Percentiles rank a stretch among this genome's conserved stretches.
Conservation (phyloP, 2,113 vertebrate genomes). For the Andinoacara biseriatus region DNA sequence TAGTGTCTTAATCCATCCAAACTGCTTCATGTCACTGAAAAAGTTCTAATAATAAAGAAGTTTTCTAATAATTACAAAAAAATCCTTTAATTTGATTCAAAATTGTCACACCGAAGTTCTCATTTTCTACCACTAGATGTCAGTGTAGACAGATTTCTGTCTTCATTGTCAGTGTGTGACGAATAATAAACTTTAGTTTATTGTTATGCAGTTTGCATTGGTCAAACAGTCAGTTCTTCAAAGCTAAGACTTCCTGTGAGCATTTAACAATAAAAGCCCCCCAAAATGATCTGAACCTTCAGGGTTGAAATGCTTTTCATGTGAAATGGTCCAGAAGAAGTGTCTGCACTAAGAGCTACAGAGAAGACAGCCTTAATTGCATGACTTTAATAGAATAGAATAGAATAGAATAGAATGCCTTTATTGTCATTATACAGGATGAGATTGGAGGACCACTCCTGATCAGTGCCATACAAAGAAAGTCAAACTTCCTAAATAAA, state of each 20-base stretch:
- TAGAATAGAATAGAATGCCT: too few species aligned
- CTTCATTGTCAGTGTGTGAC: neutral
- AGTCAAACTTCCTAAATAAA: too few species aligned
- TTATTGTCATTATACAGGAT: too few species aligned
- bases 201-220: neutral
- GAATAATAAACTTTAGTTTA: neutral
- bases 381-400: too few species aligned
- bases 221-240: neutral
- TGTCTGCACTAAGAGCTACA: neutral
- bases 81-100: neutral
- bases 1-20: neutral
- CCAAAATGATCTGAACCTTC: neutral
- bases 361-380: neutral
- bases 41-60: neutral
- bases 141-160: neutral
- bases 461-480: too few species aligned
- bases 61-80: neutral
- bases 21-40: neutral
- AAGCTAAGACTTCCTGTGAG: neutral
- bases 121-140: neutral
- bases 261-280: neutral
- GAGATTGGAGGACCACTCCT: too few species aligned
- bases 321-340: neutral
- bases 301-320: neutral
- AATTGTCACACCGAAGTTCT: neutral